phyloP scores from a whole-genome alignment of 2,797 vertebrate genomes.

The Echeneis naucrates region DNA sequence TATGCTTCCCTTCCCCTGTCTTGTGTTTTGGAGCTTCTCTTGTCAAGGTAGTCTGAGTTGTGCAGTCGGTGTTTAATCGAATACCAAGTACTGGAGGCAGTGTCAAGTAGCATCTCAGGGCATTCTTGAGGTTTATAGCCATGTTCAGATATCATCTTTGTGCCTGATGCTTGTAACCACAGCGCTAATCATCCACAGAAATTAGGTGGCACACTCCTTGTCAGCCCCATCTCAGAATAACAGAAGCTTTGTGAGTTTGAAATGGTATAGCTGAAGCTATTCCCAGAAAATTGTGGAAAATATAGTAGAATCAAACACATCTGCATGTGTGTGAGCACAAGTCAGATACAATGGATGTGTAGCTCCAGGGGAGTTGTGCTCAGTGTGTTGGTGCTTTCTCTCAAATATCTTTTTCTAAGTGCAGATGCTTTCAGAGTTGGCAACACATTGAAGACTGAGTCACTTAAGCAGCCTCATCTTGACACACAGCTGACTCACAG shows the following conservation, averaged over 20 bases:
- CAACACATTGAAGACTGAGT: conserved; percentile 71
- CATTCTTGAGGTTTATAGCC: conserved; percentile 44
- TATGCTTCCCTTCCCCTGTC: conserved; percentile 26
- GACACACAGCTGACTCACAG: conserved; percentile 70
- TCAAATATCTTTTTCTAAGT: conserved; percentile 68
- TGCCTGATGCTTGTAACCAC: conserved; percentile 38
- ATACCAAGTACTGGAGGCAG: conserved; percentile 56
- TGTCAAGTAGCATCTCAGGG: conserved; percentile 37
- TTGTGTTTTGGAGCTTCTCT: conserved; percentile 53
- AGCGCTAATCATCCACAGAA: conserved; percentile 56
- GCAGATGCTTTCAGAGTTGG: conserved; percentile 69
- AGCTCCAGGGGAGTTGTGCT: conserved; percentile 66
- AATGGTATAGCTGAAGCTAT: conserved; percentile 31
- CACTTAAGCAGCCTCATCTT: conserved; percentile 70
- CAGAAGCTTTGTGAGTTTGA: conserved; percentile 46
- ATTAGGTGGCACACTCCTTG: conserved; percentile 49
- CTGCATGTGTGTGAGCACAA: conserved; percentile 50
- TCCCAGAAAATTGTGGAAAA: conserved; percentile 33
- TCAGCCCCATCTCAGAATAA: conserved; percentile 38
- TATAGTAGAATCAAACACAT: conserved; percentile 60
- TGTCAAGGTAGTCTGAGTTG: conserved; percentile 63
- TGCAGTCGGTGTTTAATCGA: conserved; percentile 64
- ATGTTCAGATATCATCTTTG: conserved; percentile 47
- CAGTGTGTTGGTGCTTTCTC: conserved; percentile 48
- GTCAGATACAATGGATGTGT: conserved; percentile 62